Conservation (phyloP, 2,113 vertebrate species). For the Sinocyclocheilus grahami region DNA sequence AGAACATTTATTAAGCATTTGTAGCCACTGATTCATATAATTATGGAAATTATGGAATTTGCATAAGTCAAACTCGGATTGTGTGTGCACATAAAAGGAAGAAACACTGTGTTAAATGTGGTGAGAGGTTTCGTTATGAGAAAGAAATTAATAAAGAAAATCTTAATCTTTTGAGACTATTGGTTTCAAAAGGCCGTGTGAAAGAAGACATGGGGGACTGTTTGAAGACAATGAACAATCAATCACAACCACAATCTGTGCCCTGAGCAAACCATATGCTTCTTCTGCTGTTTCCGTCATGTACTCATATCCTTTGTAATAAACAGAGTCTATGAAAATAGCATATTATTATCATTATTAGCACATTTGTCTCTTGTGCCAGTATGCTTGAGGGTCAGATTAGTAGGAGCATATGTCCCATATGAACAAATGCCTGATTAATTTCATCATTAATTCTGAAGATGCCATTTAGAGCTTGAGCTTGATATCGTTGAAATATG, state of each 20-base stretch:
- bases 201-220: neutral
- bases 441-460: slow-evolving; percentile 2
- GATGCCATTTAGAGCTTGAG: neutral
- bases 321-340: neutral
- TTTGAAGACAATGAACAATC: slow-evolving; percentile 21
- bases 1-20: neutral
- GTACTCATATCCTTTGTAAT: neutral
- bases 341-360: neutral
- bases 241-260: slow-evolving; percentile 7
- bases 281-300: slow-evolving; percentile 3
- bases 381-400: neutral
- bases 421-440: neutral
- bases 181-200: neutral
- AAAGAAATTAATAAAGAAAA: neutral
- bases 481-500: neutral
- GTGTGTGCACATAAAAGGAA: neutral
- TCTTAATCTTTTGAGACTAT: neutral
- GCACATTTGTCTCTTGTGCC: neutral
- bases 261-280: slow-evolving; percentile 15
- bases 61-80: neutral
- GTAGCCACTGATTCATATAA: neutral
- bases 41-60: neutral
- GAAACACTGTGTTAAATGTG: neutral
- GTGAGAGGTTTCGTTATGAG: neutral
- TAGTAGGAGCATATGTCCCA: neutral